Percentiles rank a stretch among this genome's conserved stretches.
Evolutionary conservation across 2,888 invertebrate genomes (phyloP).

Genomic region (Trypoxylon attenuatum): DNA sequence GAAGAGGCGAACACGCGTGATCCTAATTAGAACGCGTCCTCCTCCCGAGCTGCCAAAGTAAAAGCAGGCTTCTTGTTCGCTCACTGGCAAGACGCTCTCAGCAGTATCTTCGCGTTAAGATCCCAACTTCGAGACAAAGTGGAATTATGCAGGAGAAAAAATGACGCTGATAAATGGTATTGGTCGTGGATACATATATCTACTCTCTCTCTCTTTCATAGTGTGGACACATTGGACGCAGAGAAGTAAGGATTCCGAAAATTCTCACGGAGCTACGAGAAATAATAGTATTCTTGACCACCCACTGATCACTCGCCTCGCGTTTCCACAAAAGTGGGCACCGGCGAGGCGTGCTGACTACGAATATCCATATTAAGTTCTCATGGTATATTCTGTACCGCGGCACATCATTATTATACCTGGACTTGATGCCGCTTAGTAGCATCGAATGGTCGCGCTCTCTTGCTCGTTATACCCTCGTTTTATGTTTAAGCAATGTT

Average conservation of each 20-base stretch:
- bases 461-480: too few relatives aligned
- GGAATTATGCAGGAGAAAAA: too few relatives aligned
- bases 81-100: conserved; percentile 34
- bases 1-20: conserved; percentile 70
- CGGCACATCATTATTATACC: too few relatives aligned
- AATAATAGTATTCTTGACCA: conserved; percentile 46
- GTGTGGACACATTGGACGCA: too few relatives aligned
- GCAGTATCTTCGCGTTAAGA: conserved; percentile 19
- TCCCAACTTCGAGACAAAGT: not conserved
- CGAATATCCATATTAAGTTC: conserved; percentile 62
- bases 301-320: conserved; percentile 42
- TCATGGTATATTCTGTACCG: too few relatives aligned
- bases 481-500: too few relatives aligned
- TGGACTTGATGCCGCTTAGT: too few relatives aligned
- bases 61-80: conserved; percentile 57
- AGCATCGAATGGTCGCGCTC: too few relatives aligned
- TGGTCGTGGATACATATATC: too few relatives aligned
- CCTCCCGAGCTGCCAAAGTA: conserved; percentile 54
- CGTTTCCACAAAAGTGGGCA: conserved; percentile 57
- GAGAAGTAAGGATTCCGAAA: conserved; percentile 31
- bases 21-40: conserved; percentile 73
- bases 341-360: conserved; percentile 59
- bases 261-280: conserved; percentile 37
- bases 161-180: too few relatives aligned
- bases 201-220: too few relatives aligned